phyloP scores from a whole-genome alignment of 2,113 vertebrate genomes.

The Mustelus asterias region DNA sequence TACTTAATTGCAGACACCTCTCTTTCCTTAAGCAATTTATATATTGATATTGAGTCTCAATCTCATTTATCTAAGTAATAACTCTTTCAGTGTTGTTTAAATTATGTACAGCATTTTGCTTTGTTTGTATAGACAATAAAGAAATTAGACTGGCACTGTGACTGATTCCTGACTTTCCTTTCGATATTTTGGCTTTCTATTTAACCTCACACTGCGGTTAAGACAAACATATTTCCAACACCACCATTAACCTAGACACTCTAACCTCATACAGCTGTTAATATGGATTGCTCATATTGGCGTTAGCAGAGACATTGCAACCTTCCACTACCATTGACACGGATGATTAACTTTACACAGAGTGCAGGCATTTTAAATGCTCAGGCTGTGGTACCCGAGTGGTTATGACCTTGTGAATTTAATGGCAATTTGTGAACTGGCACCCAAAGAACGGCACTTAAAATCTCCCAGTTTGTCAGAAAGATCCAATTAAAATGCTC shows the following conservation, averaged over 20 bases:
- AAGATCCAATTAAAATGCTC: no score
- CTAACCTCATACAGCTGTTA: neutral
- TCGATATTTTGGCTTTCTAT: neutral
- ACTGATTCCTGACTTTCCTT: neutral
- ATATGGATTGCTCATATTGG: no score
- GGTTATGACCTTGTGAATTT: no score
- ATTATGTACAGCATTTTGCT: neutral
- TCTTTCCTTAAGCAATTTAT: neutral
- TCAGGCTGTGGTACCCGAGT: no score
- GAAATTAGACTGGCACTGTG: neutral
- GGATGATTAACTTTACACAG: neutral
- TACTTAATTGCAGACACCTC: neutral
- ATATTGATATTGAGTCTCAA: neutral
- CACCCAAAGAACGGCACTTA: no score
- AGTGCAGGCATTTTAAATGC: no score
- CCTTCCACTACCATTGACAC: neutral
- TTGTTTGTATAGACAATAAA: neutral
- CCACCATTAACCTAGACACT: neutral
- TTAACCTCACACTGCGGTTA: neutral
- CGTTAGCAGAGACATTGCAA: no score
- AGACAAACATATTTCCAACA: neutral
- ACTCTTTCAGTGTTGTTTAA: neutral
- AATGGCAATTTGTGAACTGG: no score
- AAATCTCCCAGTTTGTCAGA: no score
- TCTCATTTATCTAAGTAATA: neutral